Evolutionary conservation across 2,888 invertebrate species (phyloP), one percentile per base, ranked within the genome.

Genomic region (Ectemnius cavifrons): DNA sequence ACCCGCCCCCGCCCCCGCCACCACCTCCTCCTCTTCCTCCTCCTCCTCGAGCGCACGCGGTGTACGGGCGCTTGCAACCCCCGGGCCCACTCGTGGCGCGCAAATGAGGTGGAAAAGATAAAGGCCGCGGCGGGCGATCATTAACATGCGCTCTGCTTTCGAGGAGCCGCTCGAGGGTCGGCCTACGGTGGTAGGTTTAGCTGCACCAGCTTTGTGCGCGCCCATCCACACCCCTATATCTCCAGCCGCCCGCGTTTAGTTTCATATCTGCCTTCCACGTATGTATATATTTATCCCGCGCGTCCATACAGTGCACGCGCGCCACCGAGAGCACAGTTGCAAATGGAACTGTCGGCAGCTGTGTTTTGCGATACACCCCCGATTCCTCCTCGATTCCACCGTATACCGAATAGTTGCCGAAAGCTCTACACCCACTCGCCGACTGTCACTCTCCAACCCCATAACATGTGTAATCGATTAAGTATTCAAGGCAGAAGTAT

Each of bases 21-120:
- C 28, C 37, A n/a, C 27, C 8, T 20, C 63, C 28, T 23, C 65
- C 46, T 11, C 20, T 61, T 49, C 23, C 46, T 11, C 20, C 64
- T 49, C 63, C 23, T 60, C 46, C 47, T 64, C 63, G n/a, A 28
- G 46, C 46, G 16, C 27, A 69, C 63, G 58, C 70, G 65, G 28
- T 69, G 27, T 46, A 63, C 62, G 74, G 75, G 63, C 65, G 77
- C 72, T 71, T 66, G 80, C 75, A 79, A 61, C 70, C 78, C 84
- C 84, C 82, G 78, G 83, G 83, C 84, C 84, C 84, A 87, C 87
- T 86, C 87, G 83, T 83, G 85, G 82, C 83, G 87, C 87, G 89
- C 90, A 91, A 91, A 91, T 91, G 91, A 91, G 90, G 91, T 90
- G 90, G 90, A 91, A 91, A 91, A 90, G 89, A 90, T 90, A 89